Percentiles rank a stretch among this genome's conserved stretches.
phyloP scores from a whole-genome alignment of 2,113 vertebrate species.

The Leptocoma aspasia region DNA sequence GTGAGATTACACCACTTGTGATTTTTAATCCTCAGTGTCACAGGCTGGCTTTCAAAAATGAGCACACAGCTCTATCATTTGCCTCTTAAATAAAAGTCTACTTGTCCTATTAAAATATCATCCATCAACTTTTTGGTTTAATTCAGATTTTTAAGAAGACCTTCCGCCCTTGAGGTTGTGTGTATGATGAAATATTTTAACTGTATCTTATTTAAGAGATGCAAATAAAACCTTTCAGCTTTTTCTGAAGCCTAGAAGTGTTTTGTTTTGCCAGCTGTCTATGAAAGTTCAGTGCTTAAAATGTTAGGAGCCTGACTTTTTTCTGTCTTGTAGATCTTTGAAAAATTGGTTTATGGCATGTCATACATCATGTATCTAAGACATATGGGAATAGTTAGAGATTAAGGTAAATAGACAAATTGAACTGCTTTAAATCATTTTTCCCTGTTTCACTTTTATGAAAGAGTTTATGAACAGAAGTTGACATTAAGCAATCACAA shows the following conservation, averaged over 20 bases:
- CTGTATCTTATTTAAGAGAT: constrained; percentile 14
- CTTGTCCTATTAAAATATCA: not conserved
- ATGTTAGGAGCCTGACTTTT: constrained; percentile 76
- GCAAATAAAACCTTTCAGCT: constrained; percentile 48
- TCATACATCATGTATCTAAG: constrained; percentile 80
- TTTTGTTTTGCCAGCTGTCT: constrained; percentile 74
- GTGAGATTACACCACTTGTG: not conserved
- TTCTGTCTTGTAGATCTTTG: constrained; percentile 79
- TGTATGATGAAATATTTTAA: constrained; percentile 9
- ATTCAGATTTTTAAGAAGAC: not conserved
- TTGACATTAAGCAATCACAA: constrained; percentile 80
- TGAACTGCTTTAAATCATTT: constrained; percentile 84
- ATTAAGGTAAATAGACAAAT: constrained; percentile 86
- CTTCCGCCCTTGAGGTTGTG: not conserved
- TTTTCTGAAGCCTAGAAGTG: constrained; percentile 61
- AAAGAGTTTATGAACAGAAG: constrained; percentile 80
- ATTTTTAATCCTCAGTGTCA: not conserved
- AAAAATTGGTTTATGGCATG: constrained; percentile 80
- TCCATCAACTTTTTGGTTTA: not conserved
- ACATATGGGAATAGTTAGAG: constrained; percentile 83
- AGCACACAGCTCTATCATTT: not conserved
- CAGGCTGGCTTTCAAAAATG: not conserved
- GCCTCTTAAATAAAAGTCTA: not conserved
- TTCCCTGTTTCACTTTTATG: constrained; percentile 78
- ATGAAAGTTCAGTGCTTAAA: constrained; percentile 77